Evolutionary conservation across 2,113 vertebrate species (phyloP).

Genomic region (Orientallactaga bullata): DNA sequence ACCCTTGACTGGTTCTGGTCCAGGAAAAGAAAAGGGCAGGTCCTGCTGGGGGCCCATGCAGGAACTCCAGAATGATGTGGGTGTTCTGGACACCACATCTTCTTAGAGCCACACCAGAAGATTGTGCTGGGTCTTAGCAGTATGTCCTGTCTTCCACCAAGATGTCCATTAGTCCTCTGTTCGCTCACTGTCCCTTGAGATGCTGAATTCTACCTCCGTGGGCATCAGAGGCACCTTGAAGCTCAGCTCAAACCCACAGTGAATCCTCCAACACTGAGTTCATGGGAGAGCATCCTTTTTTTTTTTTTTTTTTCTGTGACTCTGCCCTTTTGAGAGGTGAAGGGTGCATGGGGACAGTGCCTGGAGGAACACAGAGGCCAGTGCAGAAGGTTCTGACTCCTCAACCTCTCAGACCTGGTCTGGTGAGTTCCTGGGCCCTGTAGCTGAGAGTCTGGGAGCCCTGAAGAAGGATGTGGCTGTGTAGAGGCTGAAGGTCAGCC

Average conservation of each 20-base stretch:
- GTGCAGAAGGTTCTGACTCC: neutral
- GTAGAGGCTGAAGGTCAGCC: neutral
- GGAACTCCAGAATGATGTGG: rapidly evolving
- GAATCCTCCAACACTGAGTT: neutral
- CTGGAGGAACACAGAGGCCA: no score
- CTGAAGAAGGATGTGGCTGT: rapidly evolving
- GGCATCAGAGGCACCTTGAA: neutral
- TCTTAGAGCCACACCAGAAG: neutral
- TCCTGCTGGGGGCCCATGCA: neutral
- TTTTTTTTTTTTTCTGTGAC: neutral
- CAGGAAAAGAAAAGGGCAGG: neutral
- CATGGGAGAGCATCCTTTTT: neutral
- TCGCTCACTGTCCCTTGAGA: neutral
- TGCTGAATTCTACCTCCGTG: rapidly evolving
- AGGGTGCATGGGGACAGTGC: rapidly evolving
- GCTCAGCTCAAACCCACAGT: neutral
- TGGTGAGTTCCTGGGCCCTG: neutral
- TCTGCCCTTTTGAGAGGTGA: neutral
- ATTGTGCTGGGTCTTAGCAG: neutral
- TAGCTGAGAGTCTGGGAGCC: neutral
- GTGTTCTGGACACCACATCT: no score
- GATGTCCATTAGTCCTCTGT: no score
- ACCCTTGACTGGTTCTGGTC: neutral
- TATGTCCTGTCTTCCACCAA: rapidly evolving
- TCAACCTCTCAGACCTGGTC: neutral